Evolutionary conservation across 2,797 vertebrate species (phyloP).

Genomic region (Onychomys arenicola): DNA sequence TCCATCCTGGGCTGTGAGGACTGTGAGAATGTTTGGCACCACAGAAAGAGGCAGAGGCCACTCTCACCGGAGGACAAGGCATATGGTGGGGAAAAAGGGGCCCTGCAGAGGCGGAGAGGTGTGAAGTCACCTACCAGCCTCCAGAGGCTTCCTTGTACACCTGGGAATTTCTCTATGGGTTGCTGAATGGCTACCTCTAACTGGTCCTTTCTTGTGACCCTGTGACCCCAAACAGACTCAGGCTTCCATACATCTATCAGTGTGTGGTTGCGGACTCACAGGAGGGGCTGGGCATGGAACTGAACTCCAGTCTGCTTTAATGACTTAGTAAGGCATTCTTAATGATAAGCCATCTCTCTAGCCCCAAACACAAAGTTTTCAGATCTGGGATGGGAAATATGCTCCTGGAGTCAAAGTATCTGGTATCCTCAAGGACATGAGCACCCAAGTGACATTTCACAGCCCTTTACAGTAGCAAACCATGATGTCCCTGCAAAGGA

Average conservation of each 20-base stretch:
- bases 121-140: neutral
- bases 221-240: neutral
- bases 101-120: neutral
- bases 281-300: neutral
- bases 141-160: neutral
- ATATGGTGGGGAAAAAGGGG: neutral
- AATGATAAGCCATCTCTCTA: neutral
- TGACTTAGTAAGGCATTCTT: neutral
- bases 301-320: neutral
- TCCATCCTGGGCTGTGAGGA: neutral
- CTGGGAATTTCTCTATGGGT: neutral
- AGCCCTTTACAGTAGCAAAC: neutral
- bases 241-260: neutral
- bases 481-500: neutral
- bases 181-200: neutral
- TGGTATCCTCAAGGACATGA: neutral
- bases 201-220: neutral
- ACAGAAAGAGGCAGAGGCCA: neutral
- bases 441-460: neutral
- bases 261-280: neutral
- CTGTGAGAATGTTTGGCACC: fast-evolving
- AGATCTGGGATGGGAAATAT: neutral
- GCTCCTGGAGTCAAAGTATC: neutral
- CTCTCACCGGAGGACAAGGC: neutral
- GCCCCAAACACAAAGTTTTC: neutral